Conservation (phyloP, 2,797 vertebrate species). For the Buphagus erythrorhynchus region DNA sequence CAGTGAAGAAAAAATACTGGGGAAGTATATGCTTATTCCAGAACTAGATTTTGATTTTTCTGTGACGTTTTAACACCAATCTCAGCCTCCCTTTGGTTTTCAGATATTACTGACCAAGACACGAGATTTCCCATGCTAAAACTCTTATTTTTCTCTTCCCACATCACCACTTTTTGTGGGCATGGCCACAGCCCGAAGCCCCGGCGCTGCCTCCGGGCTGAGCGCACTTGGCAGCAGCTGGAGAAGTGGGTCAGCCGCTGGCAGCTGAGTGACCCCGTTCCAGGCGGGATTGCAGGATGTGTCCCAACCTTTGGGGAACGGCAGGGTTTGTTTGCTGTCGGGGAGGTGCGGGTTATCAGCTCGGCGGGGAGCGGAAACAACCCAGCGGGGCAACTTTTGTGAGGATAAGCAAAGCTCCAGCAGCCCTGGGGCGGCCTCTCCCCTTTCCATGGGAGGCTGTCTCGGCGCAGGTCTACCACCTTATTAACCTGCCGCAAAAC, state of each 20-base stretch:
- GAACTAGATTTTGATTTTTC: neutral
- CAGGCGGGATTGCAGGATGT: neutral
- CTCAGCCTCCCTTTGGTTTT: neutral
- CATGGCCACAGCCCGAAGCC: neutral
- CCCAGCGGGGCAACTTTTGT: neutral
- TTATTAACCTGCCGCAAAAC: neutral
- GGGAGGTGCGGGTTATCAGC: neutral
- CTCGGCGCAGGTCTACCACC: neutral
- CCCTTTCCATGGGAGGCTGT: neutral
- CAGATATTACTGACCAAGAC: neutral
- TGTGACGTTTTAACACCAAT: neutral
- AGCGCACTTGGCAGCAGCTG: neutral
- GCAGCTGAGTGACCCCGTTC: neutral
- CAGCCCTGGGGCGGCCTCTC: neutral
- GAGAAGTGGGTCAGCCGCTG: conserved; percentile 26
- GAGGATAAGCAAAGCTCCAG: neutral
- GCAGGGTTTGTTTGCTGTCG: neutral
- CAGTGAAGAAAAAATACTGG: fast-evolving
- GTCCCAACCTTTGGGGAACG: neutral
- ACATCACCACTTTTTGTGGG: neutral
- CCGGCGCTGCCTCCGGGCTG: neutral
- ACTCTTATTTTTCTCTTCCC: neutral
- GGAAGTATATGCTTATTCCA: neutral
- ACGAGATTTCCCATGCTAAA: neutral
- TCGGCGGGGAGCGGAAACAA: neutral